A percentile compares a stretch with the other conserved stretches of the same genome.
Evolutionary conservation across 2,797 vertebrate species (phyloP).

Genomic region (Macropodus opercularis): DNA sequence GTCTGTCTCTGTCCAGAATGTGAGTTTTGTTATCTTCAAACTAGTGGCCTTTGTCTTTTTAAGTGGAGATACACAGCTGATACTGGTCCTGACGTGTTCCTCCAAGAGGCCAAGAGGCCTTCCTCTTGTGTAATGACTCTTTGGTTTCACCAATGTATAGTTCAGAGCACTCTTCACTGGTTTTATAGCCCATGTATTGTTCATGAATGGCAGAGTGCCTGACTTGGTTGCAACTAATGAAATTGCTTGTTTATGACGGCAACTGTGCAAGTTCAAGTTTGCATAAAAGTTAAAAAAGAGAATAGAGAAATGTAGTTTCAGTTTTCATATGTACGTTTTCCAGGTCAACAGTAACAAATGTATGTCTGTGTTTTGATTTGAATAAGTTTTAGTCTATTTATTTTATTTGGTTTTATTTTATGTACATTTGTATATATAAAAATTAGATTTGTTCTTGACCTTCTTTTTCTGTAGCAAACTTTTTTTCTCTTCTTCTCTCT

Average conservation of each 20-base stretch:
- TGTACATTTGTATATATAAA: neutral
- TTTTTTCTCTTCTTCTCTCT: conserved; percentile 5
- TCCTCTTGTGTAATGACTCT: too few relatives aligned
- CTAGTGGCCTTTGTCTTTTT: too few relatives aligned
- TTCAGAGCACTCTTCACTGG: too few relatives aligned
- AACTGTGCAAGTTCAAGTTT: neutral
- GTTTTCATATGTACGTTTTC: neutral
- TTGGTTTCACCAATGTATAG: too few relatives aligned
- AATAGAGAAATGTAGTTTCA: neutral
- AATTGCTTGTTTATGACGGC: neutral
- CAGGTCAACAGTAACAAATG: neutral
- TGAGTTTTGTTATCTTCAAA: too few relatives aligned
- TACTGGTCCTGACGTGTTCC: too few relatives aligned
- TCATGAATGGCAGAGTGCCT: neutral
- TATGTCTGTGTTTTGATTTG: neutral
- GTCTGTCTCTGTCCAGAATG: too few relatives aligned
- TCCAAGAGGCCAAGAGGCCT: too few relatives aligned
- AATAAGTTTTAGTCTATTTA: neutral
- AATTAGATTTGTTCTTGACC: neutral
- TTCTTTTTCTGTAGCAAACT: too few relatives aligned
- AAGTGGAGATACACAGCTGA: too few relatives aligned
- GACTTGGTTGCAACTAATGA: neutral
- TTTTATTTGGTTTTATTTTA: neutral
- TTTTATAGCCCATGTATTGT: neutral
- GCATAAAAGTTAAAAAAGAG: neutral